Percentiles rank a stretch among this genome's conserved stretches.
Conservation (phyloP, 2,113 vertebrate genomes). For the Heloderma charlesbogerti region DNA sequence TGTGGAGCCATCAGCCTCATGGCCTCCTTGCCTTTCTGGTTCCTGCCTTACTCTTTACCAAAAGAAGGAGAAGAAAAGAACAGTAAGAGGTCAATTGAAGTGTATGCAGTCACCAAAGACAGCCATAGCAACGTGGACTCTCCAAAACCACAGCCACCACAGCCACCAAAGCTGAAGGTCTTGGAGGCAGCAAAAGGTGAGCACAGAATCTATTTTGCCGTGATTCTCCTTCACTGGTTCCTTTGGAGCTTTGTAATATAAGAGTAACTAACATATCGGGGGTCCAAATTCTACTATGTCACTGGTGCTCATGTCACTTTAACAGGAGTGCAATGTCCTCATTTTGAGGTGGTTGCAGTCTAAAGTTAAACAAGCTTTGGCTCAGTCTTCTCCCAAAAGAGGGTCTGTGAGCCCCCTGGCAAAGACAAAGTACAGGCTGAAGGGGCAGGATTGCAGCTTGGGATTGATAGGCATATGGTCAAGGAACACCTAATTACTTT, state of each 20-base stretch:
- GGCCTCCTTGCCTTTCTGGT: slow-evolving; percentile 91
- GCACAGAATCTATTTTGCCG: neutral
- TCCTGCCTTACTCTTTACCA: slow-evolving; percentile 80
- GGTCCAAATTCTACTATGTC: accelerated
- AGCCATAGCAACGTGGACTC: slow-evolving; percentile 30
- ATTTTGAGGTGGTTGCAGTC: neutral
- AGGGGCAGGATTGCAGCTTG: no score
- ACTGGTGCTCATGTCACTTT: neutral
- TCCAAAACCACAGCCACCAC: slow-evolving; percentile 39
- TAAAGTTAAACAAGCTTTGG: neutral
- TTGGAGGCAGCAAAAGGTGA: slow-evolving; percentile 67
- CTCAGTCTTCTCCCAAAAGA: no score
- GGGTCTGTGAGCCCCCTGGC: no score
- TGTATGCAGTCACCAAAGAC: slow-evolving; percentile 37
- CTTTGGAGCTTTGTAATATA: neutral
- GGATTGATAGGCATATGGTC: no score
- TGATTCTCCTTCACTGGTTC: neutral
- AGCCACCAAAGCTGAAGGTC: slow-evolving; percentile 57
- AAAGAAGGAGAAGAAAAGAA: slow-evolving; percentile 62
- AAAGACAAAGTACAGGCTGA: no score
- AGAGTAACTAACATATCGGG: neutral
- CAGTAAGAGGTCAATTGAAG: slow-evolving; percentile 32
- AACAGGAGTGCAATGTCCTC: neutral
- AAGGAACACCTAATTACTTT: no score
- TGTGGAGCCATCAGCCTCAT: slow-evolving; percentile 80